Evolutionary conservation across 2,113 vertebrate species (phyloP), one percentile per base, ranked within the genome.

Genomic region (Forbesichthys papilliferus): DNA sequence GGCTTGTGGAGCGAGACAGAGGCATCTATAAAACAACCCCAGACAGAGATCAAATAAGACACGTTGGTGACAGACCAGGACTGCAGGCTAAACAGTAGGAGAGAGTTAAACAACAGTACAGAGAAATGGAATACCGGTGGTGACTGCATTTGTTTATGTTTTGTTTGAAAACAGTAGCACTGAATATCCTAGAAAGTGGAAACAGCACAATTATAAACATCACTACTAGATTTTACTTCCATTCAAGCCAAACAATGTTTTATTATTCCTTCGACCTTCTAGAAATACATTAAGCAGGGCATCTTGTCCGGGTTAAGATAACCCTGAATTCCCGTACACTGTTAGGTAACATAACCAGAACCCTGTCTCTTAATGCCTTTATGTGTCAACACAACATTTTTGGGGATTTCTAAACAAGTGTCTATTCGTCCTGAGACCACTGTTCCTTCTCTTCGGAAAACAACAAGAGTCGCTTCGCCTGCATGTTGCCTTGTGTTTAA

Each of bases 1-100:
- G 81, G 82, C 73, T 76, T 48, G 51, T 65, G 82, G 84, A 84
- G 83, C 84, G 84, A 86, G 86, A 89, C 91, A 82, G 87, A 81
- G 83, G 84, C 84, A 63, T 82, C 89, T 80, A 86, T 91, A 91
- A 93, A 86, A 59, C 74, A 84, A 74, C 86, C 86, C 84, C 91
- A 90, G 87, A 88, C 87, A 67, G 83, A 91, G 90, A 93, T 92
- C 89, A 93, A 92, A 92, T 77, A 68, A 76, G 79, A 88, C 86
- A 89, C 85, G 84, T 85, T 92, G 90, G 89, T 88, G 81, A 82
- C 91, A 92, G 88, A 91, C 88, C 86, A 78, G 68, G 72, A 81
- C 88, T 82, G 77, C 71, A 81, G 84, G 90, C 85, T 76, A 83
- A 55, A 47, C 62, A 67, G 48, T 42, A 66, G 20, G 59, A 66